A percentile compares a stretch with the other conserved stretches of the same genome.
phyloP scores from a whole-genome alignment of 2,888 invertebrate species.

The Orthosia gothica region DNA sequence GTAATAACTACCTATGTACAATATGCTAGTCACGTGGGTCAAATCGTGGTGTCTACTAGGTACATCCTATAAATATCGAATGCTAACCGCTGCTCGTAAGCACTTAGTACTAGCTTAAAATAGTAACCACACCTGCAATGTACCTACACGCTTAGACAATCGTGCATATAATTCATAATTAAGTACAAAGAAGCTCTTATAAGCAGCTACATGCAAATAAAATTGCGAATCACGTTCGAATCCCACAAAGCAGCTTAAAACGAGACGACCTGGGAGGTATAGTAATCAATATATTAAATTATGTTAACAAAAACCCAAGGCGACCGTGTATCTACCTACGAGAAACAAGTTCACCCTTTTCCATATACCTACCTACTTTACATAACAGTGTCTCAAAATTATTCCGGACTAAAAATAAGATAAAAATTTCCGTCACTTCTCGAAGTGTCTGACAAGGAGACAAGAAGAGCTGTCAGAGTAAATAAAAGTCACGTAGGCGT shows the following conservation, averaged over 20 bases:
- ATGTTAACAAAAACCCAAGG: slow-evolving; percentile 32
- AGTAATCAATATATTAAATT: slow-evolving; percentile 30
- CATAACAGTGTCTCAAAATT: slow-evolving; percentile 40
- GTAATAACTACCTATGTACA: not conserved
- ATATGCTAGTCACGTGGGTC: slow-evolving; percentile 18
- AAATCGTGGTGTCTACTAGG: slow-evolving; percentile 6
- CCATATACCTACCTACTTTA: slow-evolving; percentile 44
- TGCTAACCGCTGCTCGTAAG: not conserved
- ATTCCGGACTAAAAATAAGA: slow-evolving; percentile 44
- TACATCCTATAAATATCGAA: not conserved
- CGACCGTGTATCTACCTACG: slow-evolving; percentile 34
- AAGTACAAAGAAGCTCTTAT: slow-evolving; percentile 27
- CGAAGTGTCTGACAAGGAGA: slow-evolving; percentile 47
- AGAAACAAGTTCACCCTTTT: slow-evolving; percentile 61
- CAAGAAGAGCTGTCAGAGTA: slow-evolving; percentile 57
- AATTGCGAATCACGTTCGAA: slow-evolving; percentile 55
- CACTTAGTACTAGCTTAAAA: slow-evolving; percentile 22
- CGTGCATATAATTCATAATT: slow-evolving; percentile 45
- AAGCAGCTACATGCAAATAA: slow-evolving; percentile 32
- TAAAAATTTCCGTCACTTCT: slow-evolving; percentile 46
- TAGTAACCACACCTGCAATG: slow-evolving; percentile 17
- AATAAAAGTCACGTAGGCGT: slow-evolving; percentile 70
- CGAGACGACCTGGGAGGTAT: slow-evolving; percentile 52
- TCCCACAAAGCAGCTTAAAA: slow-evolving; percentile 36
- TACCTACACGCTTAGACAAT: slow-evolving; percentile 20